Evolutionary conservation across 2,888 invertebrate species (phyloP).

Genomic region (Stenchaetothrips biformis): DNA sequence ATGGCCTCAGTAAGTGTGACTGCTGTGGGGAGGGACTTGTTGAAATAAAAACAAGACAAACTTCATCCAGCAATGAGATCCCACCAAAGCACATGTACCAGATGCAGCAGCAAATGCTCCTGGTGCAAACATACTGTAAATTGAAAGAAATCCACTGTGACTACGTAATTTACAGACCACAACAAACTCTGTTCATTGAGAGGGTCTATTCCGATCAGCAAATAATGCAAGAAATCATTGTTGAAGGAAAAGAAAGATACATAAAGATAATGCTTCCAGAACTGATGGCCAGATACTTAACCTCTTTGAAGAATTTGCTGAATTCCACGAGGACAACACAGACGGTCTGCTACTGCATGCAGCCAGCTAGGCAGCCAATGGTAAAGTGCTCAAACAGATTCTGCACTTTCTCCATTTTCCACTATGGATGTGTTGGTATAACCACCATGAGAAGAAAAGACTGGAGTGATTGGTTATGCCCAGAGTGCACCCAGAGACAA

Average conservation of each 20-base stretch:
- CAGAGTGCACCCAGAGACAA: background rate
- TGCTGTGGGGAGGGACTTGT: background rate
- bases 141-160: background rate
- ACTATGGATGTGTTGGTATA: background rate
- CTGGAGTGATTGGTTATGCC: background rate
- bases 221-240: background rate
- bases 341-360: background rate
- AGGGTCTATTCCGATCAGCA: background rate
- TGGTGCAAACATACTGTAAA: background rate
- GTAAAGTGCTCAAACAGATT: background rate
- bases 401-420: background rate
- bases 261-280: background rate
- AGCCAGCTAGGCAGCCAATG: background rate
- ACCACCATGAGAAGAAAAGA: background rate
- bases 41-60: background rate
- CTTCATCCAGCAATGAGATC: background rate
- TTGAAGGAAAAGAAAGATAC: background rate
- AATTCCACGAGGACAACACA: background rate
- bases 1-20: background rate
- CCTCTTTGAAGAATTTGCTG: background rate
- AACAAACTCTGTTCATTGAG: background rate
- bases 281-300: background rate
- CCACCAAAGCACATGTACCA: background rate
- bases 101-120: constrained; percentile 18
- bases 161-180: background rate